These are phyloP conservation scores for Rhinoderma darwinii DNA, from an alignment of 2,113 vertebrate species.

Conservation along the genomic window DNA sequence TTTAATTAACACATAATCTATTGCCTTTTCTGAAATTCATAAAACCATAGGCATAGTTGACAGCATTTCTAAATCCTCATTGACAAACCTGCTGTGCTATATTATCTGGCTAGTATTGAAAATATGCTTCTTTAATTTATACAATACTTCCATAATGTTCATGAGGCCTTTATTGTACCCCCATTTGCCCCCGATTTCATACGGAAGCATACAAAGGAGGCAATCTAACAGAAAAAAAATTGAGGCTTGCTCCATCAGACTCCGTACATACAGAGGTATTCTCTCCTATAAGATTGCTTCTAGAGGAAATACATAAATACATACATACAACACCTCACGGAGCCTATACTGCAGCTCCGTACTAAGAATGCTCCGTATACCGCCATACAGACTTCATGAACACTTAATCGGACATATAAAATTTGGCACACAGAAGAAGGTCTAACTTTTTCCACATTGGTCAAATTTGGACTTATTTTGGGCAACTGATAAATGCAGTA, in stretches of 20 bases:
- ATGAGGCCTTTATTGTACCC: no score
- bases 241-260: not conserved
- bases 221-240: not conserved
- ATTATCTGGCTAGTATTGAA: not conserved
- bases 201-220: no score
- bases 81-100: not conserved
- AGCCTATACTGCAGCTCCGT: no score
- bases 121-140: not conserved
- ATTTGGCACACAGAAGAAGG: no score
- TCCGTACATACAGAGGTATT: no score
- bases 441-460: no score
- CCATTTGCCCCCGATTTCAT: no score
- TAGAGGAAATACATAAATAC: no score
- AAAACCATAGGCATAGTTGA: not conserved
- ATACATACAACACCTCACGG: not conserved
- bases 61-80: not conserved
- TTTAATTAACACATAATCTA: conserved; percentile 4
- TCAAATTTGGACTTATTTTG: no score
- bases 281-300: no score
- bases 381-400: not conserved
- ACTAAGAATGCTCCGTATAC: no score
- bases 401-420: not conserved
- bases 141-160: not conserved
- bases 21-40: not conserved
- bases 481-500: no score